Base-by-base conservation (phyloP, 2,888 invertebrate genomes). In the Cerastoderma edule region DNA sequence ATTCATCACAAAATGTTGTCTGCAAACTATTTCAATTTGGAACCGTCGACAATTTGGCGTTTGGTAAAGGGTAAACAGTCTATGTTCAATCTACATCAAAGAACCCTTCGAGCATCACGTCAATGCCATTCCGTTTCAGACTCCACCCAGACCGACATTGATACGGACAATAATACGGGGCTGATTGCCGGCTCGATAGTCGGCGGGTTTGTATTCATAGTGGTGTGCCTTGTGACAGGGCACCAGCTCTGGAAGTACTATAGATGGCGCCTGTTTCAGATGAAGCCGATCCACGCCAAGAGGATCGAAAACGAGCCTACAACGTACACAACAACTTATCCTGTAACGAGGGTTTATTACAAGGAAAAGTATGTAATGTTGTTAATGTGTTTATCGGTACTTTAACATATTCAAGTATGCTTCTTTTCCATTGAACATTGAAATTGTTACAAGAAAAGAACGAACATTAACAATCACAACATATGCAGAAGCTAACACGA, bases 281-380 rank as follows among this genome's bases (percentile, higher is more conserved):
- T 71, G 46, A 78, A 79, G 30, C 84, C 85, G 24, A 54, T 85
- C 33, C 83, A 82, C 10, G 71, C 78, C 8, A 50, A 77, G 22
- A 75, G 84, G 35, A 72, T 82, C 50, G 65, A 72, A 19, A 44
- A 64, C 27, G 72, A 76, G 16, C 75, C 67, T n/a, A 75, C 73
- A 19, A 78, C 78, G 1, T 73, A 56, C n/a, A 27, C 54, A 1
- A 66, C 68, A 10, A 71, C 79, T 13, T 85, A 85, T 54, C 85
- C 85, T 0, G 80, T 85, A 19, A 85, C 85, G 8, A 76, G 75
- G 56, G 68, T 82, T 33, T 85, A 85, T 69, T 85, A 85, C 72
- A 84, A 83, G 66, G 71, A 73, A 16, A 77, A 64, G 72, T 84
- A 71, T 44, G 72, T 30, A 44, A 8, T 24, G 2, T 53, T 27